Base-by-base conservation (phyloP, 2,113 vertebrate genomes). In the Aramus guarauna region DNA sequence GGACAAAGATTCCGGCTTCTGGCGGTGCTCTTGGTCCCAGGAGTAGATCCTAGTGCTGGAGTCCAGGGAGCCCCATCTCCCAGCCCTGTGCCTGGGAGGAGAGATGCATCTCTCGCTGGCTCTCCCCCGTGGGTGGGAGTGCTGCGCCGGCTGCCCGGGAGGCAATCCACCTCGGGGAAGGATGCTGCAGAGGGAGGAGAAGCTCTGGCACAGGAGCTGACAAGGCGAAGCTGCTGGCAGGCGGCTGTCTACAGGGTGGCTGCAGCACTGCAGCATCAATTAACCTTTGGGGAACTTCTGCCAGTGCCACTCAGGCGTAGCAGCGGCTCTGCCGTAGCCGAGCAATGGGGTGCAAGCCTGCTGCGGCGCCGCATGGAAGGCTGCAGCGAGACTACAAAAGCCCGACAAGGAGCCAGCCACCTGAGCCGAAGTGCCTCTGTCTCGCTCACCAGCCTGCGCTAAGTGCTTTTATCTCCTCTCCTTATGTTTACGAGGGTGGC, bases 211-310 rank as follows among this genome's bases (percentile, higher is more conserved):
- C 24, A 3, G 85, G 20, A 88, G 81, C 91, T 88, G 92, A 85
- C 82, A 53, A 85, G 92, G 83, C 15, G 12, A 81, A 74, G 94
- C 92, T 91, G 93, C 86, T 69, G 95, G 93, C 96, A 95, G 94
- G 96, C 72, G 15, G 95, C 96, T 94, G 96, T 90, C 94, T 77
- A 37, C 75, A 78, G 94, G 84, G 85, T 50, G 95, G 87, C 86
- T 97, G 96, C 96, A 91, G 96, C 90, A 74, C 88, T 90, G 94
- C 96, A 97, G 96, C 94, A 97, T 90, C 96, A 92, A 97, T 97
- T 96, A 97, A 95, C 96, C 95, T 95, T 95, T 88, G 95, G 94
- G 94, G 92, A 94, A 77, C 92, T 83, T 43, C 71, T 96, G 82
- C 85, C 92, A 53, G 89, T 13, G 94, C 69, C 94, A 68, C 92